Evolutionary conservation across 2,888 invertebrate species (phyloP).

Genomic region (Rhogogaster chlorosoma): DNA sequence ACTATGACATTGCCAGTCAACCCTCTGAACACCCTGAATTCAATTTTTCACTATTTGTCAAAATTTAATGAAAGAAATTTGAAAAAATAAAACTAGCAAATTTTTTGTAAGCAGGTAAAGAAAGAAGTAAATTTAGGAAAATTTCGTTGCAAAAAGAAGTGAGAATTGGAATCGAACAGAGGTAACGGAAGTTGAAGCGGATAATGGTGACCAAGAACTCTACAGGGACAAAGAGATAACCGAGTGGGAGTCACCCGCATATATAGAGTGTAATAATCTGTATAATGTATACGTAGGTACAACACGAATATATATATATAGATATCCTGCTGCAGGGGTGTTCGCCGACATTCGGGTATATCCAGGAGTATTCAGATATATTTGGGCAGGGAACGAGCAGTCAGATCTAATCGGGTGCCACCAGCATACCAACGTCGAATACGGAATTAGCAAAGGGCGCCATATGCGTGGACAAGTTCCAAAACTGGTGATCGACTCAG

Average conservation of each 20-base stretch:
- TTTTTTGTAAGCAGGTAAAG: not conserved
- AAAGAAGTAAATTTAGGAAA: not conserved
- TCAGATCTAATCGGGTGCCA: slow-evolving; percentile 47
- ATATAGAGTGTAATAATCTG: slow-evolving; percentile 26
- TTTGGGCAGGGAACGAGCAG: slow-evolving; percentile 39
- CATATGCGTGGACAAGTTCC: slow-evolving; percentile 45
- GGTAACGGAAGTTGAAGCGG: not conserved
- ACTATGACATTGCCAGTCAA: slow-evolving; percentile 9
- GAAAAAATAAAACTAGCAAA: not conserved
- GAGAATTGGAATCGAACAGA: not conserved
- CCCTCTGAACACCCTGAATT: not conserved
- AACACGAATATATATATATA: slow-evolving; percentile 5
- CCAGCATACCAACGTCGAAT: slow-evolving; percentile 46
- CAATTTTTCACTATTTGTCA: not conserved
- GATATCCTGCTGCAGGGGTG: not conserved
- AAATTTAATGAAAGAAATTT: not conserved
- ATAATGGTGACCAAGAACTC: slow-evolving; percentile 27
- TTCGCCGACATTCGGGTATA: slow-evolving; percentile 11
- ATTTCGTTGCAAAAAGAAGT: not conserved
- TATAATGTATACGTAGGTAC: slow-evolving; percentile 7
- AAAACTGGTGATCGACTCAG: slow-evolving; percentile 10
- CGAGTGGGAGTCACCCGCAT: not conserved
- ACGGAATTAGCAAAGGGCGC: slow-evolving; percentile 46
- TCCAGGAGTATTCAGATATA: slow-evolving; percentile 43
- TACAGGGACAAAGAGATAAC: slow-evolving; percentile 14